These are phyloP conservation scores for Diloba caeruleocephala DNA, from an alignment of 2,888 invertebrate species.

Conservation along the genomic window DNA sequence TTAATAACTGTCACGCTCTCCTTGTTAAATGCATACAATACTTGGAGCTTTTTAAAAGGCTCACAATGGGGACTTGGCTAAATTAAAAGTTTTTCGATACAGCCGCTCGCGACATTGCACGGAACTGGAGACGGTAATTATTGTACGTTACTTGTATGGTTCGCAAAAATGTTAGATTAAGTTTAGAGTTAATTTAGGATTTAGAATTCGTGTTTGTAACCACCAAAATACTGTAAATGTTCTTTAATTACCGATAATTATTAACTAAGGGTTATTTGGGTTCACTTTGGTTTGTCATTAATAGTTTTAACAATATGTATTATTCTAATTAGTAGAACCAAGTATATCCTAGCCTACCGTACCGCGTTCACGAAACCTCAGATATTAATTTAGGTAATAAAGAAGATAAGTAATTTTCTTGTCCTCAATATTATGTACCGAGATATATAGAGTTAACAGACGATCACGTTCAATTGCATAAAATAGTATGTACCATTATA, in stretches of 20 bases:
- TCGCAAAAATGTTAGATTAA: conserved; percentile 45
- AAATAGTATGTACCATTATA: no score
- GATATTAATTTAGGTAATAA: conserved; percentile 4
- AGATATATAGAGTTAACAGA: conserved; percentile 10
- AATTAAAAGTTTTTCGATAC: conserved; percentile 89
- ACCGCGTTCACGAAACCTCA: conserved; percentile 16
- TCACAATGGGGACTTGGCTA: conserved; percentile 88
- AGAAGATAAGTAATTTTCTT: conserved; percentile 28
- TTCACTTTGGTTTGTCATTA: no score
- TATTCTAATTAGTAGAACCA: no score
- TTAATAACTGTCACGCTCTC: conserved; percentile 87
- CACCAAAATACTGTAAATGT: no score
- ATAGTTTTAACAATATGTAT: no score
- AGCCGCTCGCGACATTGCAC: conserved; percentile 85
- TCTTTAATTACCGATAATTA: no score
- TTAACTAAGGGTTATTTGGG: no score
- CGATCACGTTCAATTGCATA: conserved; percentile 7
- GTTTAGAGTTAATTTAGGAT: no score
- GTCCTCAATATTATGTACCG: conserved; percentile 28
- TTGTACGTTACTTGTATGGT: conserved; percentile 71
- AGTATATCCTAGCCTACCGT: no score
- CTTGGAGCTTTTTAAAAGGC: conserved; percentile 88
- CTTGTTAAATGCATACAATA: conserved; percentile 90
- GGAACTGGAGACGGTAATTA: conserved; percentile 86
- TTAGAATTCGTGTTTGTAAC: no score